Base-by-base conservation (phyloP, 2,797 vertebrate genomes). In the Phoebastria nigripes region DNA sequence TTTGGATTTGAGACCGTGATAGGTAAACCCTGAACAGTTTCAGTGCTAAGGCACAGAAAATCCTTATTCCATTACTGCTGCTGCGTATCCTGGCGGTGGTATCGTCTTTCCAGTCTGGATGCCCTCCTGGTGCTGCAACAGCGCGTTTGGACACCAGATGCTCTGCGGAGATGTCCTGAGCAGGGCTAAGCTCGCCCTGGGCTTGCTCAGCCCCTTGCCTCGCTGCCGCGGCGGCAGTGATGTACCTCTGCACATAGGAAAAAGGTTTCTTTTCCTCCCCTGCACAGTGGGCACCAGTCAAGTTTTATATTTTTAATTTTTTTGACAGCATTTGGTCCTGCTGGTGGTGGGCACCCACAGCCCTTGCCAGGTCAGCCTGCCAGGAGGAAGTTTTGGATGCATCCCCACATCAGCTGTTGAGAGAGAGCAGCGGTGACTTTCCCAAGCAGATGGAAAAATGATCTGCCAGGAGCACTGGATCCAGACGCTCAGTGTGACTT, bases 381-480 rank as follows among this genome's bases (percentile, higher is more conserved):
- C 39, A 62, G 18, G 65, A 91, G 39, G n/a, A 87, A 72, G n/a
- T 16, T 85, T 90, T 52, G 86, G 78, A 59, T 77, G 47, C 65
- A 52, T 69, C 63, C 52, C 41, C 0, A 0, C 4, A 1, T 87
- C 94, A 92, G 74, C 90, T 96, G 69, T 84, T 65, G 65, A 66
- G 69, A 89, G 80, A 93, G 6, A 77, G 65, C 0, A 0, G 81
- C 7, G 0, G 1, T 90, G 89, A 88, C 66, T 90, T 97, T 93
- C 94, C 92, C 91, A 95, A 86, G 82, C 87, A 87, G 90, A 92
- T 65, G 89, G 78, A 81, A 96, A 89, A 93, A 91, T 31, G 61
- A 82, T 87, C 89, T 79, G 54, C 71, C 61, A 79, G 67, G 51
- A 95, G 67, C 88, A 47, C 77, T 83, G 73, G 55, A 77, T 83